Evolutionary conservation across 2,797 vertebrate species (phyloP).

Genomic region (Chelonia mydas): DNA sequence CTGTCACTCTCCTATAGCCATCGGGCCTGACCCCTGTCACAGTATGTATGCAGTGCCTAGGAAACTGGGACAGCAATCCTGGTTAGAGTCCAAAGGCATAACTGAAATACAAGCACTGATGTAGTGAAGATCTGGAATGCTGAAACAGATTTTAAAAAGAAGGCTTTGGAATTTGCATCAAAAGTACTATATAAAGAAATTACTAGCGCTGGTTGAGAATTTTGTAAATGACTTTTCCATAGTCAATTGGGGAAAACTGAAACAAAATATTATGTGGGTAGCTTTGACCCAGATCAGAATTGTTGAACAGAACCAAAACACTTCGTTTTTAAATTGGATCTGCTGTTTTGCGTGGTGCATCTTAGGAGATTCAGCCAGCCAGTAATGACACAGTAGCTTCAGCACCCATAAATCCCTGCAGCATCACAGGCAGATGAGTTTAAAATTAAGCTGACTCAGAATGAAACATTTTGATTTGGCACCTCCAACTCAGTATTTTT

Average conservation of each 20-base stretch:
- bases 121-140: neutral
- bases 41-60: accelerated
- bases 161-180: too few species aligned
- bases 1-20: too few species aligned
- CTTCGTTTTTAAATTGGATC: too few species aligned
- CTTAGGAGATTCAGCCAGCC: too few species aligned
- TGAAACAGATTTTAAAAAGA: too few species aligned
- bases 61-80: neutral
- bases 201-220: accelerated
- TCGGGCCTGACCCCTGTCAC: too few species aligned
- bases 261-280: neutral
- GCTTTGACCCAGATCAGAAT: accelerated
- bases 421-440: neutral
- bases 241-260: neutral
- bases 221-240: neutral
- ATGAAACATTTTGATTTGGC: neutral
- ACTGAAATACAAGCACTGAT: neutral
- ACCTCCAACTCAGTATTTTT: neutral
- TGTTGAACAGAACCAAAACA: neutral
- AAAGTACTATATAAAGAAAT: neutral
- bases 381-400: neutral
- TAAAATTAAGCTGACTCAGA: neutral
- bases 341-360: too few species aligned
- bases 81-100: neutral
- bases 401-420: neutral